Evolutionary conservation across 2,113 vertebrate species (phyloP).

Genomic region (Gymnorhina tibicen): DNA sequence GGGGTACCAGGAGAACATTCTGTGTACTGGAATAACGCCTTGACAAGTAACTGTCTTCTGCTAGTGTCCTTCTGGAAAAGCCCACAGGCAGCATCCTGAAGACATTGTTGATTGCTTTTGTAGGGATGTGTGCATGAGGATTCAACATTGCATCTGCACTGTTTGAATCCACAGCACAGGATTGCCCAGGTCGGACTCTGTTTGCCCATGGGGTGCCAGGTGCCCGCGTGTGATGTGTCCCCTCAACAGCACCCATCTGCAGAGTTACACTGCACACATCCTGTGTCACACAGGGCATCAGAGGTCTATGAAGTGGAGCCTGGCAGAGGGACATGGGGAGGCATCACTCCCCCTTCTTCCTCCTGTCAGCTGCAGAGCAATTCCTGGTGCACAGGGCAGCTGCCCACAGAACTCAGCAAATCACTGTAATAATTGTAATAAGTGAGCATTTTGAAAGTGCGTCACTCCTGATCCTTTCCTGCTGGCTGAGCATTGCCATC

Average conservation of each 20-base stretch:
- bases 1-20: neutral
- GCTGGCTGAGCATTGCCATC: neutral
- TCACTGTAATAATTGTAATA: neutral
- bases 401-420: neutral
- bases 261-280: neutral
- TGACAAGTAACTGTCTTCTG: neutral
- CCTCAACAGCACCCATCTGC: neutral
- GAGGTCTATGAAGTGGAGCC: neutral
- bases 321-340: neutral
- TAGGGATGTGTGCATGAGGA: neutral
- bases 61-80: neutral
- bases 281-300: neutral
- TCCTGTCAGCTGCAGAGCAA: neutral
- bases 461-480: neutral
- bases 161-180: fast-evolving
- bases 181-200: fast-evolving
- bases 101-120: neutral
- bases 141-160: neutral
- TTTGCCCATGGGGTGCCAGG: neutral
- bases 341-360: neutral
- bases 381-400: neutral
- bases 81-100: neutral
- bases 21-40: neutral
- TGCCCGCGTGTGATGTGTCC: neutral
- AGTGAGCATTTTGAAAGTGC: neutral